Base-by-base conservation (phyloP, 2,888 invertebrate genomes). In the Polymixis flavicincta region DNA sequence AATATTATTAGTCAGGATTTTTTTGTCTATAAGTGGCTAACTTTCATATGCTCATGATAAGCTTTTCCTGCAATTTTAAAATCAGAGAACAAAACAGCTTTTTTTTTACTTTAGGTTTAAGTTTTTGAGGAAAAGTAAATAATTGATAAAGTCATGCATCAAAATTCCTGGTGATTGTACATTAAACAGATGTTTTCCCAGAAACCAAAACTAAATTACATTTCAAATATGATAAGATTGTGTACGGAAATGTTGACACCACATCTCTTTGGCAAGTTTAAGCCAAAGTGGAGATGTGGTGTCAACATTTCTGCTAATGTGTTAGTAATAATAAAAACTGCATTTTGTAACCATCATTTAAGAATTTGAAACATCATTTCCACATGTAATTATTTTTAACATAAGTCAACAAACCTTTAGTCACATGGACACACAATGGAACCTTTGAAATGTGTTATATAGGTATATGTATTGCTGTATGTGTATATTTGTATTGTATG, bases 401-500 rank as follows among this genome's bases (percentile, higher is more conserved):
- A 45, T 2, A 70, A 70, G 82, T 83, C 85, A 77, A 73, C 63
- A 72, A 85, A 72, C 69, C 69, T 66, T 82, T 70, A 50, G 55
- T 68, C 67, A 57, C 60, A 52, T 63, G 59, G 19, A 50, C 72
- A 81, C 42, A 73, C 75, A 75, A 83, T 82, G 78, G 72, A 48
- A 72, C 60, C 64, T 71, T 75, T 65, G 69, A 67, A 71, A 76
- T 61, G 68, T 78, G 63, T 63, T 45, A 59, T 73, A 50, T 17
- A 57, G 2, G 22, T 54, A 65, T 65, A 17, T 55, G 32, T 61
- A 45, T 45, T 1, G 11, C 42, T 11, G 42, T 45, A 64, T 65
- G 25, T 11, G 42, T 45, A 64, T 65, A 32, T 70, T 19, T 74
- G 71, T 70, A 85, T 85, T 85, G 87, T 86, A 80, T 81, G 84